phyloP scores from a whole-genome alignment of 2,797 vertebrate species.

The Hydrocynus forskahlii region DNA sequence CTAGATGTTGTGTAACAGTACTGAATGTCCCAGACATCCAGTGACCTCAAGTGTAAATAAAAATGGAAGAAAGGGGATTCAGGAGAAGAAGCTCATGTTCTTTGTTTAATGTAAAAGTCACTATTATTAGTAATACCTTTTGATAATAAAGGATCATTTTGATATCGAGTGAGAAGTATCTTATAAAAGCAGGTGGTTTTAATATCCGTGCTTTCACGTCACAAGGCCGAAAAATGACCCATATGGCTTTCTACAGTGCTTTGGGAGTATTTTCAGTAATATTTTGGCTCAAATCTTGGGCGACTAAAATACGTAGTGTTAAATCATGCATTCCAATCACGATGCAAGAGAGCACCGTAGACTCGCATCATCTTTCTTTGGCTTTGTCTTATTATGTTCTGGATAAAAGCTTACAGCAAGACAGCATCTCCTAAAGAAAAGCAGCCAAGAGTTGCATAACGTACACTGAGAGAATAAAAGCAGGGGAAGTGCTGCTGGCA shows the following conservation, averaged over 20 bases:
- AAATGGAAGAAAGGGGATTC: not conserved
- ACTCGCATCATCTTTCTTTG: not conserved
- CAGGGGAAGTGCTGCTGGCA: not conserved
- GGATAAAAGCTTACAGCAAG: slow-evolving; percentile 1
- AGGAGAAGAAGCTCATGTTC: not conserved
- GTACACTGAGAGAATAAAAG: not conserved
- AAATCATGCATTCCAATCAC: slow-evolving; percentile 14
- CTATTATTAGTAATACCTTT: not conserved
- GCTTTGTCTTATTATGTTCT: slow-evolving; percentile 7
- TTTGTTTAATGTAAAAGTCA: not conserved
- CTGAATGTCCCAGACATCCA: too few relatives aligned
- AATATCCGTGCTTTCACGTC: not conserved
- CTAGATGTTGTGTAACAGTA: too few relatives aligned
- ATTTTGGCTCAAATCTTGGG: not conserved
- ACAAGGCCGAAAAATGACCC: not conserved
- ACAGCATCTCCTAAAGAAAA: not conserved
- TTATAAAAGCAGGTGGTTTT: not conserved
- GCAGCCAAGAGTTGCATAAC: slow-evolving; percentile 29
- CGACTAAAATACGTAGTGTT: slow-evolving; percentile 1
- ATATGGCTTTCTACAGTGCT: not conserved
- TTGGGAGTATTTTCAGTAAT: not conserved
- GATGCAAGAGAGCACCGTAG: not conserved
- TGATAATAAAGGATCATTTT: not conserved
- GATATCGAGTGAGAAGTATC: not conserved
- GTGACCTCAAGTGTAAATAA: not conserved